Evolutionary conservation across 2,113 vertebrate species (phyloP).

Genomic region (Brachyistius frenatus): DNA sequence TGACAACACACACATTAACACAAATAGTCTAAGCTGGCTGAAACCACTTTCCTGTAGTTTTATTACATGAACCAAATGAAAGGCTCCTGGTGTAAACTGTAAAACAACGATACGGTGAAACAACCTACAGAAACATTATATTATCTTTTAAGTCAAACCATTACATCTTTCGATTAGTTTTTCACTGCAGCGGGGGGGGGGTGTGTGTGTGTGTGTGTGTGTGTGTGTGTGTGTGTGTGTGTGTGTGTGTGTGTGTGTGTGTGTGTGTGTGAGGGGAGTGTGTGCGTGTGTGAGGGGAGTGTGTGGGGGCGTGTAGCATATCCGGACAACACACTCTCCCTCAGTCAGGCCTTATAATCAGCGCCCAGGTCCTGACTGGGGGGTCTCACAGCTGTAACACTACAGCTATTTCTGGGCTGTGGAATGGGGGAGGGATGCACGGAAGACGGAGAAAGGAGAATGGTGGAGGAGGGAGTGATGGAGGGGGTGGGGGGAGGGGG

Average conservation of each 20-base stretch:
- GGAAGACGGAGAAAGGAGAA: constrained; percentile 59
- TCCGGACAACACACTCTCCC: constrained; percentile 62
- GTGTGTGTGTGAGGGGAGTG: background rate
- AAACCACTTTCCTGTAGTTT: background rate
- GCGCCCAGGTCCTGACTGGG: constrained; percentile 72
- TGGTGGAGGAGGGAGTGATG: constrained; percentile 28
- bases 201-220: background rate
- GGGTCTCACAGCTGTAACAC: constrained; percentile 79
- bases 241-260: too few relatives aligned
- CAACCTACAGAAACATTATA: background rate
- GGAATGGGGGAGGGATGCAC: constrained; percentile 75
- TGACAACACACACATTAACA: constrained; percentile 19
- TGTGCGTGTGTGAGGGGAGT: background rate
- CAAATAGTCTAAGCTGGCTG: constrained; percentile 6
- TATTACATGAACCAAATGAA: constrained; percentile 17
- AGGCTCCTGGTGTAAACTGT: background rate
- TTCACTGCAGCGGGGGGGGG: background rate
- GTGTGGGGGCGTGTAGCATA: constrained; percentile 36
- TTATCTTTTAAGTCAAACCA: too few relatives aligned
- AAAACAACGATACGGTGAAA: constrained; percentile 12
- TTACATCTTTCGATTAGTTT: constrained; percentile 55
- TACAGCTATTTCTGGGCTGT: constrained; percentile 74
- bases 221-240: background rate
- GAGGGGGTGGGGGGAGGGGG: constrained; percentile 16
- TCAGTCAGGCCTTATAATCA: constrained; percentile 71